Base-by-base conservation (phyloP, 2,888 invertebrate genomes). In the Drosophila nigricruria region DNA sequence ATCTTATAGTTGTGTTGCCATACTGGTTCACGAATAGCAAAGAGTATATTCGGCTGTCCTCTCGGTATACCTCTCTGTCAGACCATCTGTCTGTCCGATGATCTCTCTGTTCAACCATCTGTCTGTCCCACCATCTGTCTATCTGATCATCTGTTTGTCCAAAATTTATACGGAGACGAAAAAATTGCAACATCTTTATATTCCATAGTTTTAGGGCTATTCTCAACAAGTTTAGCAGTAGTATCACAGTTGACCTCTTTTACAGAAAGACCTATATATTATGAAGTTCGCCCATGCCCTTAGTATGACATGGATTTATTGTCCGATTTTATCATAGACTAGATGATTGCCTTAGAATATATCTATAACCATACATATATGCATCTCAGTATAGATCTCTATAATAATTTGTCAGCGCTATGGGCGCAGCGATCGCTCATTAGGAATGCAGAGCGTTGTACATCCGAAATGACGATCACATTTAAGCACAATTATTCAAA, bases 401-500 rank as follows among this genome's bases (percentile, higher is more conserved):
- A 45, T 53, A 14, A 57, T 40, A 14, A 57, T 40, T 18, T 10
- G 25, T 38, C 1, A 45, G 52, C 45, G 36, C 27, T 40, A n/a
- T 42, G 42, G 50, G 57, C 53, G 50, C 67, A 50, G 30, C 27
- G 23, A 10, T 6, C 8, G 10, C n/a, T 57, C 43, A 70, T 82
- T 88, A 18, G 18, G 56, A 6, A 88, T 85, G 59, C 88, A 27
- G 25, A 9, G 16, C 70, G 45, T 50, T 52, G 27, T 45, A 67
- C 72, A 72, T 70, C 69, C 79, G 70, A 72, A 47, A 53, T 63
- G 53, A 66, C 70, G 73, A 54, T 16, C 38, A 45, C 70, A 82
- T 78, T 75, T 80, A 79, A 77, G 75, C 66, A 54, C 88, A 80
- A 73, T 84, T 84, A 88, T 82, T 77, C 65, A 58, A 47, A 63